phyloP scores from a whole-genome alignment of 2,113 vertebrate genomes.

The Pelobates fuscus region DNA sequence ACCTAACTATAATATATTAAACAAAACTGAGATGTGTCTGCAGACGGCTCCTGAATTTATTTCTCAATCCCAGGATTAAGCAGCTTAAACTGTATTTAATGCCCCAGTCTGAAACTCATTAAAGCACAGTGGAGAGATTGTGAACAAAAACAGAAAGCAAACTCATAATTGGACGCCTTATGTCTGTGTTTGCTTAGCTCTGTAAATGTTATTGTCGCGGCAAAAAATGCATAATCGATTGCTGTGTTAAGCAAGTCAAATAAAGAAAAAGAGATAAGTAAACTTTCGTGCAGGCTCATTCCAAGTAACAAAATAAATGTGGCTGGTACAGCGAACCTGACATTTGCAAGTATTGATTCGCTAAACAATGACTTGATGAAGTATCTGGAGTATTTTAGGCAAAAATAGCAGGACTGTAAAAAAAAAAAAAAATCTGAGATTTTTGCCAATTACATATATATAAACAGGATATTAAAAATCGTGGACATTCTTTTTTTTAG shows the following conservation, averaged over 20 bases:
- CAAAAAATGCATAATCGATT: constrained; percentile 30
- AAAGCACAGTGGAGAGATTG: constrained; percentile 41
- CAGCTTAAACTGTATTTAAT: constrained; percentile 44
- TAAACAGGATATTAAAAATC: no score
- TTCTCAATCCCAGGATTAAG: constrained; percentile 43
- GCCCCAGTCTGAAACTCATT: constrained; percentile 45
- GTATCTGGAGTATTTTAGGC: no score
- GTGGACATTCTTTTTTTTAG: no score
- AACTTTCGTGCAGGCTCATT: no score
- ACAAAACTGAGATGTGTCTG: neutral
- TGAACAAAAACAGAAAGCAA: neutral
- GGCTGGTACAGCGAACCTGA: no score
- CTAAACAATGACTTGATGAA: no score
- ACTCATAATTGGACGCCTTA: constrained; percentile 43
- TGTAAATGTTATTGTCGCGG: constrained; percentile 20
- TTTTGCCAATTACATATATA: no score
- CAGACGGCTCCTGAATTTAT: neutral
- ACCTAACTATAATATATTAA: no score
- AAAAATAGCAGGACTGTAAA: no score
- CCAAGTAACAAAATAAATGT: no score
- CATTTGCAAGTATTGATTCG: no score
- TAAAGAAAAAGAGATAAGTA: neutral
- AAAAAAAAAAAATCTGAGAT: no score
- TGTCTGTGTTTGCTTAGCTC: constrained; percentile 39
- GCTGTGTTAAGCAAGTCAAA: neutral